A percentile compares a stretch with the other conserved stretches of the same genome.
Evolutionary conservation across 2,113 vertebrate genomes (phyloP).

Genomic region (Fulmarus glacialis): DNA sequence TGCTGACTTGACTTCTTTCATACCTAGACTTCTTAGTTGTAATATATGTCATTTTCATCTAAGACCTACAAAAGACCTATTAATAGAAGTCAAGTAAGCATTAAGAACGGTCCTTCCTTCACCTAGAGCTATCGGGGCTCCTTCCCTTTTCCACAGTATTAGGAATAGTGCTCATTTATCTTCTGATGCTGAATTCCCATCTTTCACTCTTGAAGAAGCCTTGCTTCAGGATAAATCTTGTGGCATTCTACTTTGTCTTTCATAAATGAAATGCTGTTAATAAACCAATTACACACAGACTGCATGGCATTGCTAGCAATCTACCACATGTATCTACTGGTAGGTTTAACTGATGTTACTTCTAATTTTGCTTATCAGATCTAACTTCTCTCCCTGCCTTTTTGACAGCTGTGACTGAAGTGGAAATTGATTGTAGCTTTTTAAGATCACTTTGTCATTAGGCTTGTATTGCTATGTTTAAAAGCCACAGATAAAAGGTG

Average conservation of each 20-base stretch:
- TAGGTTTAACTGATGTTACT: background rate
- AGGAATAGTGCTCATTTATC: background rate
- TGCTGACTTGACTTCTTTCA: background rate
- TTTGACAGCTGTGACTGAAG: background rate
- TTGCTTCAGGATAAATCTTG: constrained; percentile 14
- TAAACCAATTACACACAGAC: background rate
- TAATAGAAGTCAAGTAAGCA: background rate
- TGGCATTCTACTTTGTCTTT: background rate
- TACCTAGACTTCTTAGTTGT: background rate
- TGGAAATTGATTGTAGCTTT: constrained; percentile 20
- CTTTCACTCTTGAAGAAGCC: background rate
- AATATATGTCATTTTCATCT: background rate
- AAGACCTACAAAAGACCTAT: background rate
- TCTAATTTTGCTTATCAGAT: constrained; percentile 50
- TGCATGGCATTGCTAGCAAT: background rate
- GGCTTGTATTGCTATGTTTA: background rate
- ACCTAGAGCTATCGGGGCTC: background rate
- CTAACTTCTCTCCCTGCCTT: background rate
- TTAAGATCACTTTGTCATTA: constrained; percentile 23
- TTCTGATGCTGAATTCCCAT: background rate
- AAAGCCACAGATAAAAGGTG: constrained; percentile 1
- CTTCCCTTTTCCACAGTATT: background rate
- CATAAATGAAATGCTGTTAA: constrained; percentile 14
- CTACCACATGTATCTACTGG: background rate
- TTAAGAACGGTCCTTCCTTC: background rate